Percentiles rank a stretch among this genome's conserved stretches.
These are phyloP conservation scores for Drosophila santomea DNA, from an alignment of 1,140 invertebrate species.

Conservation along the genomic window DNA sequence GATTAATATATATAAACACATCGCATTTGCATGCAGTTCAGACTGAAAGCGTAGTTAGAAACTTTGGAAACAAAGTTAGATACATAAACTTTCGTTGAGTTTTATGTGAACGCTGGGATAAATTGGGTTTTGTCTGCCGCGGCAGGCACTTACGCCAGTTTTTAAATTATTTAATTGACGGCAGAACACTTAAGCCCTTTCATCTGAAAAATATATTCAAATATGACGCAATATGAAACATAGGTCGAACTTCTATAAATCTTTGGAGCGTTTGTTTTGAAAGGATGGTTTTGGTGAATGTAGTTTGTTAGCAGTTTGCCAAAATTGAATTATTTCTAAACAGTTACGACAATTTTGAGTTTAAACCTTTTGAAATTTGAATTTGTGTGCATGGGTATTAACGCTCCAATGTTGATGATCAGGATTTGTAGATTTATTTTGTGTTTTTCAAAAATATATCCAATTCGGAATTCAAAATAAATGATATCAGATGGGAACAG, in stretches of 20 bases:
- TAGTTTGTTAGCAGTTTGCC: neutral
- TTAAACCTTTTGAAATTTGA: neutral
- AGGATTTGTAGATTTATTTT: too few relatives aligned
- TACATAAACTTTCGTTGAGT: constrained; percentile 2
- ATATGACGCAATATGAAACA: constrained; percentile 17
- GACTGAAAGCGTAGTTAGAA: constrained; percentile 7
- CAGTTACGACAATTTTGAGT: too few relatives aligned
- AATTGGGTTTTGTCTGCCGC: constrained; percentile 9
- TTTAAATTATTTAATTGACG: constrained; percentile 20
- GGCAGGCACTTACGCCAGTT: constrained; percentile 55
- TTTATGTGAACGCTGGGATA: constrained; percentile 4
- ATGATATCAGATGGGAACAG: too few relatives aligned
- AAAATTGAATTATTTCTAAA: too few relatives aligned
- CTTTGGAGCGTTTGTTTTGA: neutral
- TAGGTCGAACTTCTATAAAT: neutral
- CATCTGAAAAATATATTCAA: constrained; percentile 71
- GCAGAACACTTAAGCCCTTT: constrained; percentile 51
- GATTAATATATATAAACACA: neutral
- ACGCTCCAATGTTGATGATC: too few relatives aligned
- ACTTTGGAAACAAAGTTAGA: constrained; percentile 5
- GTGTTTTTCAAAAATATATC: too few relatives aligned
- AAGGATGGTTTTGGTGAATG: neutral
- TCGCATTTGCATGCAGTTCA: constrained; percentile 15
- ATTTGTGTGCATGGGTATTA: neutral
- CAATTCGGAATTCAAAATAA: too few relatives aligned